These are phyloP conservation scores for Monodelphis domestica DNA, from an alignment of 2,797 vertebrate genomes.

Conservation along the genomic window DNA sequence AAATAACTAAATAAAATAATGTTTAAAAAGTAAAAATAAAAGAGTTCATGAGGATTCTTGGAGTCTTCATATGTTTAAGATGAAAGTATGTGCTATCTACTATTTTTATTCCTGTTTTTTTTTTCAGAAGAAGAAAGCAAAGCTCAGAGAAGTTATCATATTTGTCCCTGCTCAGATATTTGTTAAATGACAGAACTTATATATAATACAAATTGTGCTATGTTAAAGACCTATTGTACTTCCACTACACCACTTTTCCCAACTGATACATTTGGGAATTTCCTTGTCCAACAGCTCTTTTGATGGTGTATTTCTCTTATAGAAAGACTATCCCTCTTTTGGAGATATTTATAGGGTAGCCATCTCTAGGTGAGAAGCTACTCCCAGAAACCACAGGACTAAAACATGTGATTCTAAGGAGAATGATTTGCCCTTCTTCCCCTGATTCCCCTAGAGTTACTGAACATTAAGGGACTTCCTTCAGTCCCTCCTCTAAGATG, in stretches of 20 bases:
- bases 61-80: constrained; percentile 59
- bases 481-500: too few species aligned
- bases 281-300: not conserved
- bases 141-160: not conserved
- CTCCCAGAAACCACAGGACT: not conserved
- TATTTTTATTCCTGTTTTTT: not conserved
- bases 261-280: not conserved
- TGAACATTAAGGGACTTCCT: too few species aligned
- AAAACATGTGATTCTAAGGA: too few species aligned
- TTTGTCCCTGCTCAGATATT: not conserved
- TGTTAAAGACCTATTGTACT: not conserved
- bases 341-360: not conserved
- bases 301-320: not conserved
- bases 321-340: not conserved
- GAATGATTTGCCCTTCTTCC: too few species aligned
- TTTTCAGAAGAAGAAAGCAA: not conserved
- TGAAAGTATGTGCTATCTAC: constrained; percentile 12
- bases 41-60: constrained; percentile 55
- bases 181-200: not conserved
- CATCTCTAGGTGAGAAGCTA: not conserved
- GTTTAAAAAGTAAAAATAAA: too few species aligned
- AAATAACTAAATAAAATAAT: too few species aligned
- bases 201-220: not conserved
- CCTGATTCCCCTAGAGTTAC: too few species aligned
- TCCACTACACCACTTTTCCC: not conserved